Conservation (phyloP, 2,888 invertebrate species). For the Drosophila birchii region DNA sequence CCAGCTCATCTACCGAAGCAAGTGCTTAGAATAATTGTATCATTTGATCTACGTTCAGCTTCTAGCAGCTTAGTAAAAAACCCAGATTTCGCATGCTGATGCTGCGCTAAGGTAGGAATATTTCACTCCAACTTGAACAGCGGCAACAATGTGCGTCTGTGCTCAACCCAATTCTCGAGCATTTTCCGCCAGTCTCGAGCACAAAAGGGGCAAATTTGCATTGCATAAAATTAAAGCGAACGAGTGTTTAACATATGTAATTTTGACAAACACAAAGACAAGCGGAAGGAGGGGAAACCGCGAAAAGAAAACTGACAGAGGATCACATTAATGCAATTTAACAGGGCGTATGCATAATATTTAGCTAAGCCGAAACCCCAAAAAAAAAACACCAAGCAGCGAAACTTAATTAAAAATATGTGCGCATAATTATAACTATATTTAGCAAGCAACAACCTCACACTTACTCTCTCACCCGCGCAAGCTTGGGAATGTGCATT, state of each 20-base stretch:
- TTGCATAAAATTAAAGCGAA: constrained; percentile 53
- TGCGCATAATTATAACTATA: constrained; percentile 80
- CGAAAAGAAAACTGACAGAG: constrained; percentile 29
- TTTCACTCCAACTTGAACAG: not conserved
- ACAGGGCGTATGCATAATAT: constrained; percentile 77
- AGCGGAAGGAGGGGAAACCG: constrained; percentile 10
- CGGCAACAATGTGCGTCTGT: constrained; percentile 8
- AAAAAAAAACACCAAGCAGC: constrained; percentile 21
- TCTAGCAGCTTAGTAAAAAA: not conserved
- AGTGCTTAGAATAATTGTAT: not conserved
- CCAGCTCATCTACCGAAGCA: not conserved
- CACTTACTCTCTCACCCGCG: constrained; percentile 22
- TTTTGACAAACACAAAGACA: constrained; percentile 55
- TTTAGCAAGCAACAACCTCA: constrained; percentile 65
- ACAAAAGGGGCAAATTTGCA: constrained; percentile 33
- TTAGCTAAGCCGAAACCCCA: constrained; percentile 61
- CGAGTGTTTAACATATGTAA: constrained; percentile 72
- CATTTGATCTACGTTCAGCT: not conserved
- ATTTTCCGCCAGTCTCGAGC: constrained; percentile 33
- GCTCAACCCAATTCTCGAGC: constrained; percentile 46
- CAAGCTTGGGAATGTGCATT: constrained; percentile 60
- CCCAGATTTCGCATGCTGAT: not conserved
- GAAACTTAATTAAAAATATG: constrained; percentile 80
- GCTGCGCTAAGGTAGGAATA: constrained; percentile 4
- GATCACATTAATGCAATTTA: constrained; percentile 75